Conservation (phyloP, 2,797 vertebrate species). For the Acipenser ruthenus region DNA sequence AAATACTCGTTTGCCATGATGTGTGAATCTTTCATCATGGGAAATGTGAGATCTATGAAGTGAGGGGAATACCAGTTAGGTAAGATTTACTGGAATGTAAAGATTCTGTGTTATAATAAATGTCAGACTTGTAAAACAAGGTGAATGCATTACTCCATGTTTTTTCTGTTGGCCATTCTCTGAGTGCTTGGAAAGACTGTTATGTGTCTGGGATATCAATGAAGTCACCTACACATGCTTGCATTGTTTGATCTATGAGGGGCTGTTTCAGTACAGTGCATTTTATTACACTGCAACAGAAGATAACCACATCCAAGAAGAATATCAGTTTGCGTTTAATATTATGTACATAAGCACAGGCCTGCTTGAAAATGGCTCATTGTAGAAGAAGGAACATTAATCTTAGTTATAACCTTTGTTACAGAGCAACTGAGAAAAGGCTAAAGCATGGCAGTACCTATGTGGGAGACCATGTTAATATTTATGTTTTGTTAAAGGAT, state of each 20-base stretch:
- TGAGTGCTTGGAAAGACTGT: slow-evolving; percentile 4
- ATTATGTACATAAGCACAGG: slow-evolving; percentile 30
- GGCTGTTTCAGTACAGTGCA: slow-evolving; percentile 9
- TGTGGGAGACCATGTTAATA: slow-evolving; percentile 30
- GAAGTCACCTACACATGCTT: slow-evolving; percentile 8
- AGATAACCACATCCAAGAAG: slow-evolving; percentile 25
- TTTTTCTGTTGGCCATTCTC: slow-evolving; percentile 10
- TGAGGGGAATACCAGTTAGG: too few relatives aligned
- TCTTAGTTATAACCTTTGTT: slow-evolving; percentile 45
- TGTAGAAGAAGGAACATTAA: slow-evolving; percentile 52
- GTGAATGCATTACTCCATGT: slow-evolving; percentile 7
- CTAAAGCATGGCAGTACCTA: slow-evolving; percentile 41
- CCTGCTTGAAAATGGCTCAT: slow-evolving; percentile 34
- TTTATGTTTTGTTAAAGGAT: too few relatives aligned
- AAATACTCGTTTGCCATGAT: too few relatives aligned
- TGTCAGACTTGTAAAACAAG: slow-evolving; percentile 13
- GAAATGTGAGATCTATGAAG: too few relatives aligned
- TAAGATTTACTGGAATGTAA: too few relatives aligned
- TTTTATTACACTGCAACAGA: slow-evolving; percentile 13
- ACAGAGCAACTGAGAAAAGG: slow-evolving; percentile 33
- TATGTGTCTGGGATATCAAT: slow-evolving; percentile 13
- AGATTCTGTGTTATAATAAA: slow-evolving; percentile 5
- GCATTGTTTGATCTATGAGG: slow-evolving; percentile 18
- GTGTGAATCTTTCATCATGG: too few relatives aligned
- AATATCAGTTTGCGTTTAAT: slow-evolving; percentile 23